Base-by-base conservation (phyloP, 2,113 vertebrate species). In the Deroptyus accipitrinus region DNA sequence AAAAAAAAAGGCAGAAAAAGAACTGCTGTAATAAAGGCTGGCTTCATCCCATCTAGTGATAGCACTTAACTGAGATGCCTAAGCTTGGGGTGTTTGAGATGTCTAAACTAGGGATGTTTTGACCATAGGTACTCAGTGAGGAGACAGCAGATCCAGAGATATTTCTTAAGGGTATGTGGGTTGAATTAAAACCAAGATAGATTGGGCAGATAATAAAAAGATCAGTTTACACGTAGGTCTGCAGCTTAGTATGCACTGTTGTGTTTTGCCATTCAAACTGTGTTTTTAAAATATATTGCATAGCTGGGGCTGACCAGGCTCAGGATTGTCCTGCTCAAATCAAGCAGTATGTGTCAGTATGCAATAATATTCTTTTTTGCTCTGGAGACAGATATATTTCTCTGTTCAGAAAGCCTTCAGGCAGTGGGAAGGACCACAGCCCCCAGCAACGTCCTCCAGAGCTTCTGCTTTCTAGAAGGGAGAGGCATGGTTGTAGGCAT, bases 281-380 rank as follows among this genome's bases (percentile, higher is more conserved):
- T n/a, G 23, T 22, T 84, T 86, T 59, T 48, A 35, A 78, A 64
- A 66, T 3, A 2, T 0, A 0, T 64, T 82, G 16, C 0, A 0
- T 39, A 63, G 35, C 61, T 66, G 30, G 20, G 7, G 3, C 46
- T 73, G 73, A 59, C 33, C 28, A 64, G 62, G 2, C 33, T 64
- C 27, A 11, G 28, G 37, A 69, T 25, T 0, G 0, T 28, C 42
- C 13, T 35, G 59, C 54, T 82, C 49, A 69, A 22, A 28, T 17
- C 22, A 66, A 67, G 35, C 3, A 13, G 1, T 4, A 1, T 59
- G 23, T 67, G 46, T 13, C 42, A 3, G 0, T 48, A 23, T 3
- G 2, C 13, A 3, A 3, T 25, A 59, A 78, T 17, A 37, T 6
- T 3, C 31, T 15, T 59, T 67, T 83, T 48, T 55, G 2, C 23